A percentile compares a stretch with the other conserved stretches of the same genome.
phyloP scores from a whole-genome alignment of 2,113 vertebrate genomes.

The Callipepla squamata region DNA sequence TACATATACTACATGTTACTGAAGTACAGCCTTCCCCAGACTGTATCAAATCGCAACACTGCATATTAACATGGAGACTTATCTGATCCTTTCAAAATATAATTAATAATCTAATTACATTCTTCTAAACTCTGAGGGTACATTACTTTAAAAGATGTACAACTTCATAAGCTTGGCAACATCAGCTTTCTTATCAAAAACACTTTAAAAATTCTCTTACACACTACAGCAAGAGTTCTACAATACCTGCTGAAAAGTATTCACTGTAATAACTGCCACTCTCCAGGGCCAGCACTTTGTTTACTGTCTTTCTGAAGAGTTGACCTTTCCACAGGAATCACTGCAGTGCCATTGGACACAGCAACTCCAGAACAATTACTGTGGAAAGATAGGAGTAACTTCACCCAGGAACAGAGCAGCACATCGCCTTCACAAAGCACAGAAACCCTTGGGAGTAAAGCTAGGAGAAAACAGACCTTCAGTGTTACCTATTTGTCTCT shows the following conservation, averaged over 20 bases:
- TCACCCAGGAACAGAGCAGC: background rate
- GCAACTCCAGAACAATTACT: background rate
- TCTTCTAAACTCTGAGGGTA: background rate
- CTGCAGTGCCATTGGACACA: background rate
- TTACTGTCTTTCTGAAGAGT: background rate
- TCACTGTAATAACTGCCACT: background rate
- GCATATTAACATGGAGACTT: background rate
- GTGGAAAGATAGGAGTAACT: background rate
- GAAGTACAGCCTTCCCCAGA: background rate
- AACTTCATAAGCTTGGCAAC: background rate
- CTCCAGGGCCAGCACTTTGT: background rate
- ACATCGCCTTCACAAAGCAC: background rate
- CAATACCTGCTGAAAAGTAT: background rate
- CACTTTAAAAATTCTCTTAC: background rate
- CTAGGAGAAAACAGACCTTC: conserved; percentile 59
- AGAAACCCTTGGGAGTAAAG: conserved; percentile 7
- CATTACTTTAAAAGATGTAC: background rate
- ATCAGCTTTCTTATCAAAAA: background rate
- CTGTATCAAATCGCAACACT: background rate
- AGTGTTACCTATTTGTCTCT: conserved; percentile 94
- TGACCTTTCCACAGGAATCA: background rate
- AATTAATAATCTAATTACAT: background rate
- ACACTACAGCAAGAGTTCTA: background rate
- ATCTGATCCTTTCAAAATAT: background rate
- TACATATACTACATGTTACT: background rate